These are phyloP conservation scores for Epinotia nisella DNA, from an alignment of 2,888 invertebrate species.

Conservation along the genomic window DNA sequence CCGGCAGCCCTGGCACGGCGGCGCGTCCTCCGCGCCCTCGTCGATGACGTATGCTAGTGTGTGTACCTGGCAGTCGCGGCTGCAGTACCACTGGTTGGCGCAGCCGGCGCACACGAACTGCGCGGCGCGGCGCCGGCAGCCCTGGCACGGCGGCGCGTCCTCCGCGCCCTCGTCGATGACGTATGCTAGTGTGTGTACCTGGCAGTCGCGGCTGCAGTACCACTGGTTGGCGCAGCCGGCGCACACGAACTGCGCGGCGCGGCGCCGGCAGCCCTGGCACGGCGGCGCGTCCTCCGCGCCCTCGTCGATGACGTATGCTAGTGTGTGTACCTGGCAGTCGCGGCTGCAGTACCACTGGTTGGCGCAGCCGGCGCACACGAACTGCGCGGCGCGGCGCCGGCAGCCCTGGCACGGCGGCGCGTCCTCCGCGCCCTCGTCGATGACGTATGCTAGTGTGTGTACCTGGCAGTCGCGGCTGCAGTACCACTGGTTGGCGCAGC, in stretches of 20 bases:
- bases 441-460: constrained; percentile 41
- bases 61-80: constrained; percentile 94
- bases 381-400: constrained; percentile 88
- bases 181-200: constrained; percentile 83
- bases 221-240: constrained; percentile 96
- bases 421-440: too few species aligned
- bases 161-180: too few species aligned
- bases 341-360: constrained; percentile 98
- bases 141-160: too few species aligned
- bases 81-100: constrained; percentile 97
- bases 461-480: constrained; percentile 97
- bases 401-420: too few species aligned
- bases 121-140: constrained; percentile 83
- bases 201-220: constrained; percentile 97
- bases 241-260: constrained; percentile 94
- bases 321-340: constrained; percentile 91
- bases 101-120: constrained; percentile 96
- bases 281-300: too few species aligned
- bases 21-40: too few species aligned
- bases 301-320: too few species aligned
- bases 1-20: too few species aligned
- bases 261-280: constrained; percentile 48
- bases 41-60: too few species aligned
- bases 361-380: constrained; percentile 95
- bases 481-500: constrained; percentile 97